Evolutionary conservation across 2,888 invertebrate species (phyloP).

Genomic region (Galeruca laticollis): DNA sequence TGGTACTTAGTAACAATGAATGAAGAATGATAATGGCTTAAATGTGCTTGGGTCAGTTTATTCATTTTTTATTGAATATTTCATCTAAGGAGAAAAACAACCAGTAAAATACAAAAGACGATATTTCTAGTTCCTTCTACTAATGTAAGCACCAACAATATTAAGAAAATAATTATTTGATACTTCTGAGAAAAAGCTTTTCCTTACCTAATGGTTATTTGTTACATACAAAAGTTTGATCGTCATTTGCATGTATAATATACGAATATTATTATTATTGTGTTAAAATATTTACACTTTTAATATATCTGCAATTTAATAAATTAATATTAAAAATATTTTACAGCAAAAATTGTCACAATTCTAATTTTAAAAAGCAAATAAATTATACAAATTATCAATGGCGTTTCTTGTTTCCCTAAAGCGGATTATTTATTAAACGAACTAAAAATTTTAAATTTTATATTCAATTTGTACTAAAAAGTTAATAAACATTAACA

Average conservation of each 20-base stretch:
- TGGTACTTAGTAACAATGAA: too few species aligned
- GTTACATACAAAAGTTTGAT: constrained; percentile 1
- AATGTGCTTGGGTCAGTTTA: too few species aligned
- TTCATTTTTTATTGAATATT: too few species aligned
- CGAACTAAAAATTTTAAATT: background rate
- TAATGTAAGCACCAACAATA: background rate
- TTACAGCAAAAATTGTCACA: background rate
- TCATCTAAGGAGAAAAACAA: too few species aligned
- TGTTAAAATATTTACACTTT: constrained; percentile 3
- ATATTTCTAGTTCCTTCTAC: too few species aligned
- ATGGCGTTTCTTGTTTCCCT: too few species aligned
- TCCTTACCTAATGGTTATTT: background rate
- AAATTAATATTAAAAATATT: background rate
- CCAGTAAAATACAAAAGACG: too few species aligned
- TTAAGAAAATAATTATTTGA: background rate
- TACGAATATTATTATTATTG: too few species aligned
- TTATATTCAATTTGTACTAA: background rate
- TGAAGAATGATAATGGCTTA: too few species aligned
- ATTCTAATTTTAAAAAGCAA: background rate
- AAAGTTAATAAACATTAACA: background rate
- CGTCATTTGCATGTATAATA: background rate
- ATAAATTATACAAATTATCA: background rate
- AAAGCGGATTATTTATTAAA: background rate
- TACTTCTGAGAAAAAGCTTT: background rate
- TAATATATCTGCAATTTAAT: background rate